These are phyloP conservation scores for Ctenosaura bakeri DNA, from an alignment of 2,797 vertebrate species.

Conservation along the genomic window DNA sequence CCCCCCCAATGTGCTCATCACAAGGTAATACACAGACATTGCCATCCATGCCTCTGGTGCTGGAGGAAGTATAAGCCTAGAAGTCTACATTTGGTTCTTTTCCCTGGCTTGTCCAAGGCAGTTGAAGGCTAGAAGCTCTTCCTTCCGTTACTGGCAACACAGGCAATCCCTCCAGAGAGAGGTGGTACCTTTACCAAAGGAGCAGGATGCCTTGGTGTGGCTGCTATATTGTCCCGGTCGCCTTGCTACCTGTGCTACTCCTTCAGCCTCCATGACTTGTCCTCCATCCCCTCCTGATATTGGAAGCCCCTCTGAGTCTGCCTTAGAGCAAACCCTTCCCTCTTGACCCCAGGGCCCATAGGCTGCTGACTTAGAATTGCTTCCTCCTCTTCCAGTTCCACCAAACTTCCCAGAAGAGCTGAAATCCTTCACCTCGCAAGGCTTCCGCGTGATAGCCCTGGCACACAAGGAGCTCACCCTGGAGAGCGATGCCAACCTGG, in stretches of 20 bases:
- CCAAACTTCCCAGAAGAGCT: conserved; percentile 72
- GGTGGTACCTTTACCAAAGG: neutral
- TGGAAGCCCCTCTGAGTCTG: neutral
- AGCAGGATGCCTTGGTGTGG: too few relatives aligned
- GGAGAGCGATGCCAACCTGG: conserved; percentile 27
- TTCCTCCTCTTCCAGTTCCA: conserved; percentile 70
- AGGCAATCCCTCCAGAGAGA: neutral
- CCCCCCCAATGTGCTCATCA: too few relatives aligned
- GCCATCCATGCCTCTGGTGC: too few relatives aligned
- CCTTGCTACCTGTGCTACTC: too few relatives aligned
- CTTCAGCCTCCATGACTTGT: too few relatives aligned
- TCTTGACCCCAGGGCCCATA: neutral
- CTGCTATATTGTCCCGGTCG: neutral
- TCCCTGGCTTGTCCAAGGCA: neutral
- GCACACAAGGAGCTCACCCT: conserved; percentile 72
- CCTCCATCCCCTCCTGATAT: neutral
- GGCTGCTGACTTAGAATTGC: neutral
- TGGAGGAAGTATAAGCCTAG: neutral
- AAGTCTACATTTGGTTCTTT: neutral
- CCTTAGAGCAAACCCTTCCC: neutral
- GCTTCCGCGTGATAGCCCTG: conserved; percentile 79
- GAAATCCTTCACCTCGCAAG: conserved; percentile 72
- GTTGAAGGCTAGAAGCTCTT: neutral
- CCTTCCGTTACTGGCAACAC: neutral
- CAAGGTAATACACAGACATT: too few relatives aligned